These are phyloP conservation scores for Pseudopodoces humilis DNA, from an alignment of 2,113 vertebrate species.

Conservation along the genomic window DNA sequence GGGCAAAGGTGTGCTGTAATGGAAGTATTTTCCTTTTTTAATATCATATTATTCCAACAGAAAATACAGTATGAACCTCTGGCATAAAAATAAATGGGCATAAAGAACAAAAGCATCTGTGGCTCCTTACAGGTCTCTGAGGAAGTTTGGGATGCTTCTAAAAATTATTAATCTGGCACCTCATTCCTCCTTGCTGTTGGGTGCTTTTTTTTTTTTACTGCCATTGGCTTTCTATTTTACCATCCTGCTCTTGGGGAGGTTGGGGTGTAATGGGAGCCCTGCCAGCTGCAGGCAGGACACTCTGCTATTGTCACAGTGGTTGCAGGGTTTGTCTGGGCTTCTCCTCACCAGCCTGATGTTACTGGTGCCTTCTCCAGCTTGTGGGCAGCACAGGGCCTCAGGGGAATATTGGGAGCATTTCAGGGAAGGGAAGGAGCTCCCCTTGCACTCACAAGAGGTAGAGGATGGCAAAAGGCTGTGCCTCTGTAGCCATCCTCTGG, in stretches of 20 bases:
- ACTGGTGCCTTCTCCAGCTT: background rate
- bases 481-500: background rate
- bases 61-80: background rate
- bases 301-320: background rate
- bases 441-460: rapidly evolving
- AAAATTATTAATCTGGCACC: slow-evolving; percentile 26
- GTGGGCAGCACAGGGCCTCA: background rate
- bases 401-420: rapidly evolving
- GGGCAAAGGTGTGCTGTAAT: background rate
- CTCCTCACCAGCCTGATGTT: background rate
- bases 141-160: slow-evolving; percentile 8
- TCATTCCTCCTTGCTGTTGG: background rate
- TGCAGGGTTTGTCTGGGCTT: background rate
- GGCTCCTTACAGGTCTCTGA: slow-evolving; percentile 9
- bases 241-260: background rate
- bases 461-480: background rate
- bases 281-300: background rate
- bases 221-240: background rate
- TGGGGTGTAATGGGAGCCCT: background rate
- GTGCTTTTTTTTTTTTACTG: background rate
- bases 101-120: slow-evolving; percentile 17
- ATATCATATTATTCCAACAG: background rate
- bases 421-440: background rate
- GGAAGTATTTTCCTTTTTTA: slow-evolving; percentile 8
- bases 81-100: background rate